Evolutionary conservation across 2,888 invertebrate species (phyloP), one percentile per base, ranked within the genome.

Genomic region (Hedychridium roseum): DNA sequence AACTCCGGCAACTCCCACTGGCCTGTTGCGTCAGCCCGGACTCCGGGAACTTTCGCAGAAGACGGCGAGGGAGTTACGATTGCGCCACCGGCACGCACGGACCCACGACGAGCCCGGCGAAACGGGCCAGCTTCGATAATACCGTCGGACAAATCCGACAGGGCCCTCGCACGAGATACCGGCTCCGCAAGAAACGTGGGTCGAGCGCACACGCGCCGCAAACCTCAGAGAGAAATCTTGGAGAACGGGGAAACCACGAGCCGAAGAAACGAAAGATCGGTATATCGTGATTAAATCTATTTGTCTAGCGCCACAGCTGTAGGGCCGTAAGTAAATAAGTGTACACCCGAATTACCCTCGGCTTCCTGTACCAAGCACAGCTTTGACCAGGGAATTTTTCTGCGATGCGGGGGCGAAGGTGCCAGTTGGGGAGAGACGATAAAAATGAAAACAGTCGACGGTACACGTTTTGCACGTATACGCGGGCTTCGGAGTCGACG

Each of bases 61-160:
- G 35, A n/a, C 26, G 11, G n/a, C 21, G 4, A 12, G 17, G 38
- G 20, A 45, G 34, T 45, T 44, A 41, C 37, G 54, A 46, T 53
- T 46, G 57, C 50, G 28, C 16, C 41, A 26, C 26, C 26, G 16
- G 43, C 39, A 50, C 39, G 35, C 51, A 30, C 39, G 12, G 43
- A 26, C 39, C 32, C 26, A 41, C 38, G 43, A 28, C 44, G 18
- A 20, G 36, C 40, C 30, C 38, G 43, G 43, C n/a, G n/a, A 41
- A 32, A 41, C 53, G 42, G 37, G 39, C 43, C 45, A 47, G 44
- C 36, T 49, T 50, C 57, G 63, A 69, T 69, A 68, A 70, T 71
- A 64, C 69, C 68, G 64, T 71, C 68, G 63, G 64, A 71, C 64
- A 66, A 71, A 71, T 70, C 58, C 57, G 60, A 64, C 60, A 62